A percentile compares a stretch with the other conserved stretches of the same genome.
Conservation (phyloP, 2,888 invertebrate species). For the Drosophila koepferae region DNA sequence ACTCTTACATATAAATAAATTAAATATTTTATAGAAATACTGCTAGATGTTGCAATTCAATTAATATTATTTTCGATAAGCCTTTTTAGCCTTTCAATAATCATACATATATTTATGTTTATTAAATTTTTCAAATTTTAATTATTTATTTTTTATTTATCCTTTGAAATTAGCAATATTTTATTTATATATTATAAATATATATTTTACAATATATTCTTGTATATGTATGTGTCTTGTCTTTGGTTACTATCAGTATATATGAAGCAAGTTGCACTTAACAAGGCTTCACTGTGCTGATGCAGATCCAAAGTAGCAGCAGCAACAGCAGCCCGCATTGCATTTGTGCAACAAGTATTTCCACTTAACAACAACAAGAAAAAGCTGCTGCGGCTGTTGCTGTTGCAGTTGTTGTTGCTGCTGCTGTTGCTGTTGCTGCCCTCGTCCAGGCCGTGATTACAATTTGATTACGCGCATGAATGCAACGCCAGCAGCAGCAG, state of each 20-base stretch:
- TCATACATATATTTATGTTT: no score
- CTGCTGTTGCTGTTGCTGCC: slow-evolving; percentile 55
- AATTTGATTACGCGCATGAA: slow-evolving; percentile 82
- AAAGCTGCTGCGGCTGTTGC: slow-evolving; percentile 31
- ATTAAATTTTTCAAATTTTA: no score
- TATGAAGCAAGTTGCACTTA: slow-evolving; percentile 17
- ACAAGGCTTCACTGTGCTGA: slow-evolving; percentile 59
- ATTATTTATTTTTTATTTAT: no score
- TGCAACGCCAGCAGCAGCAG: slow-evolving; percentile 62
- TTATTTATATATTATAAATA: no score
- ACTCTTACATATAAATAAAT: background rate
- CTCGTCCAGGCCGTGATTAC: slow-evolving; percentile 77
- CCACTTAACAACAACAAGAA: slow-evolving; percentile 76
- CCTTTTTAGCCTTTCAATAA: no score
- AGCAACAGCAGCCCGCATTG: slow-evolving; percentile 70
- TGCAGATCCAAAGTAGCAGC: slow-evolving; percentile 59
- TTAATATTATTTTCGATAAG: no score
- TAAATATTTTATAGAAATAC: background rate
- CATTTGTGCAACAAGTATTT: slow-evolving; percentile 83
- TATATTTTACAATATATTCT: no score
- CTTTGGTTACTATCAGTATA: background rate
- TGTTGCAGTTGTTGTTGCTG: slow-evolving; percentile 31
- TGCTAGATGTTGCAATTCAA: no score
- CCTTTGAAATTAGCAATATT: no score
- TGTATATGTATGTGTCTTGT: no score